A percentile compares a stretch with the other conserved stretches of the same genome.
Conservation (phyloP, 2,797 vertebrate species). For the Notamacropus eugenii region DNA sequence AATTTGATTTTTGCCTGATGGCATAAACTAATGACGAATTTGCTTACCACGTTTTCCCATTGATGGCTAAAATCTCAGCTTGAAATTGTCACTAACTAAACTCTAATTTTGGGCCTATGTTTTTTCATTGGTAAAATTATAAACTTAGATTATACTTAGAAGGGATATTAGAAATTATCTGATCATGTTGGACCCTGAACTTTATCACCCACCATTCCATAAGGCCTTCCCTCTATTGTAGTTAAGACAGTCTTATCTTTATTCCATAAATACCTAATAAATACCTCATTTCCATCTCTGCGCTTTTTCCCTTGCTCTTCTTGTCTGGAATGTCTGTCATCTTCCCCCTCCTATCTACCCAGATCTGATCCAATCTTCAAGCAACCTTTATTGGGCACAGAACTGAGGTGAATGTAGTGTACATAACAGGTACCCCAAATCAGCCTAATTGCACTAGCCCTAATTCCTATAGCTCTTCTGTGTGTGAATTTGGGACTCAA, state of each 20-base stretch:
- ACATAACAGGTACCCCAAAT: background rate
- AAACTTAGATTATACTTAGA: background rate
- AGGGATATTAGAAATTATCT: background rate
- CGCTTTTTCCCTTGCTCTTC: background rate
- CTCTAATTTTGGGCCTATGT: background rate
- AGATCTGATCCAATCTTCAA: background rate
- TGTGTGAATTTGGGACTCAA: background rate
- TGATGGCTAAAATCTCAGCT: background rate
- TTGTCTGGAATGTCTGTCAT: background rate
- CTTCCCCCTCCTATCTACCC: background rate
- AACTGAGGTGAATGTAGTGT: background rate
- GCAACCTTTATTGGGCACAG: background rate
- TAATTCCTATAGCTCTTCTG: background rate
- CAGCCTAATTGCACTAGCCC: background rate
- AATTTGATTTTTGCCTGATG: background rate
- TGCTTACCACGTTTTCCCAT: background rate
- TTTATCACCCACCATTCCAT: background rate
- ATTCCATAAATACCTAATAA: background rate
- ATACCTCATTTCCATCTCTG: background rate
- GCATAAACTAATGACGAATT: background rate
- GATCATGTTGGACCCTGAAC: background rate
- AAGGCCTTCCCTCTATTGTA: background rate
- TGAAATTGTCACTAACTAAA: background rate
- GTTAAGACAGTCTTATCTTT: background rate
- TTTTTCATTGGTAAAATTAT: background rate